Evolutionary conservation across 2,888 invertebrate genomes (phyloP), one percentile per base, ranked within the genome.

Genomic region (Sarcophaga subvicina): DNA sequence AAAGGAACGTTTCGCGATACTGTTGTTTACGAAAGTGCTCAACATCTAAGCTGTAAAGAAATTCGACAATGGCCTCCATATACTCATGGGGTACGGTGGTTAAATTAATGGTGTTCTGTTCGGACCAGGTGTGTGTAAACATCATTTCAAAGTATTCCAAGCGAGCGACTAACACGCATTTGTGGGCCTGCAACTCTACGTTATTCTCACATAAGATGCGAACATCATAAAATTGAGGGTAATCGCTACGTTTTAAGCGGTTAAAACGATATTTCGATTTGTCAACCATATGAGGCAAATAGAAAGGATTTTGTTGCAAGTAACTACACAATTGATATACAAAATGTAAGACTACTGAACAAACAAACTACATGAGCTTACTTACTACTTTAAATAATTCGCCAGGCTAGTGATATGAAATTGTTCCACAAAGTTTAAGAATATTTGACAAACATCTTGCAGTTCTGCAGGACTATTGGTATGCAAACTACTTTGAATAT

Each of bases 121-220:
- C 93, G 2, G 92, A 90, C 98, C 98, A 98, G 66, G 96, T 95
- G 90, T 96, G 95, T 90, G 96, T 95, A 90, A 98, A 96, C 97
- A 98, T 97, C 90, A 96, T 96, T 86, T 95, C 95, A 92, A 98
- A 98, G 93, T 98, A 98, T 88, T 98, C 97, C n/a, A 97, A 93
- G 54, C 97, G 93, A 0, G 97, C 96, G 0, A 96, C 96, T 22
- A 98, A 93, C n/a, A 98, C 94, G 91, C 97, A 98, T 90, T 96
- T 96, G 91, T 98, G 98, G 0, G 97, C 97, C 0, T 94, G 92
- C 27, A 97, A 92, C 66, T 91, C 90, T 37, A 90, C 87, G 62
- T 94, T 94, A 27, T 94, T 94, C 59, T 94, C 95, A 60, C 95
- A 94, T 49, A 94, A 91, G 0, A 97, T 95, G 64, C 93, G 94